Base-by-base conservation (phyloP, 2,797 vertebrate genomes). In the Mionectes olivaceus region DNA sequence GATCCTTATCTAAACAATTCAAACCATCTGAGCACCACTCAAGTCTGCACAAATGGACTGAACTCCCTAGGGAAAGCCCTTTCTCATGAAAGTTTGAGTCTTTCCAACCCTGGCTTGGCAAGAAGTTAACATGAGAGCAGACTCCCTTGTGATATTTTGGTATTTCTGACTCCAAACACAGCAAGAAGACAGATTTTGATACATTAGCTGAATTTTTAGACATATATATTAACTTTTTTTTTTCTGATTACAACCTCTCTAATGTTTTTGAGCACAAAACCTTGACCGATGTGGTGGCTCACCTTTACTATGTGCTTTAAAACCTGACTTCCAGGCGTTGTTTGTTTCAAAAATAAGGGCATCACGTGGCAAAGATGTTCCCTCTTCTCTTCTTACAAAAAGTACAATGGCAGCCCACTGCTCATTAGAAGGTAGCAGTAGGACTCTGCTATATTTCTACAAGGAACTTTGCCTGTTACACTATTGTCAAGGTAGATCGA, bases 71-170 rank as follows among this genome's bases (percentile, higher is more conserved):
- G 85, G 94, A 91, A 92, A 94, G 43, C 37, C 39, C 49, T 94
- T 96, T 96, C 96, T 95, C 94, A 97, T 85, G 90, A 90, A 97
- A 92, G 53, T 53, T 83, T 59, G 41, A 89, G 41, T 53, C 50
- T 91, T 95, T 93, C 64, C 85, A 96, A 86, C 76, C n/a, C 78
- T 65, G 49, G 39, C 49, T 97, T 97, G 94, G 95, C 92, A 97
- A 96, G 88, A 89, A 94, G 49, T 60, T 71, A 93, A 71, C 59
- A 73, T 37, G 59, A 95, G 30, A 95, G 65, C 59, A 90, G 83
- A 94, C 15, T 96, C 94, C 87, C 87, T 86, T 9, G n/a, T 95
- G 90, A 82, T 80, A 85, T 81, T 94, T 93, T 87, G 89, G 76
- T 93, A 95, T 96, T 96, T 92, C 75, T 88, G 52, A 87, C 81